Conservation (phyloP, 2,888 invertebrate genomes). For the Mesorhabditis belari region DNA sequence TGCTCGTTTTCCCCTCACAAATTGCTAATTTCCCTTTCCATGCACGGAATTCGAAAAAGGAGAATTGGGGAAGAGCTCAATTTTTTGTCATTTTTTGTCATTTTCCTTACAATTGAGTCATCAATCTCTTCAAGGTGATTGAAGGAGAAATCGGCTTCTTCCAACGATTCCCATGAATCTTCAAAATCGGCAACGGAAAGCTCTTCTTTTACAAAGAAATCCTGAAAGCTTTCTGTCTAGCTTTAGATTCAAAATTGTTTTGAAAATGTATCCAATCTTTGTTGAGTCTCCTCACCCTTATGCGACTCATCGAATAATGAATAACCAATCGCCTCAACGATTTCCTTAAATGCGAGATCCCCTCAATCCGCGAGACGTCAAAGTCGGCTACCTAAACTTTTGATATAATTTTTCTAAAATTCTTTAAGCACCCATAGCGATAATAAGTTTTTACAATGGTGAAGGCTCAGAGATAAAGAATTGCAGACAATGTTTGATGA, state of each 20-base stretch:
- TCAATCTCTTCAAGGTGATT: constrained; percentile 74
- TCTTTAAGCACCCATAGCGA: constrained; percentile 59
- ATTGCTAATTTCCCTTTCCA: too few relatives aligned
- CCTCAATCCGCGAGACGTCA: constrained; percentile 50
- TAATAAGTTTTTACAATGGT: constrained; percentile 73
- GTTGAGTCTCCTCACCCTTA: constrained; percentile 10
- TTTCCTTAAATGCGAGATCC: constrained; percentile 59
- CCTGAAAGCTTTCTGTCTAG: constrained; percentile 61
- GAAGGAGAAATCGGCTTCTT: constrained; percentile 69
- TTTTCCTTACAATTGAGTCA: constrained; percentile 67
- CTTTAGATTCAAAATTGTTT: too few relatives aligned
- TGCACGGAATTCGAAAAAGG: too few relatives aligned
- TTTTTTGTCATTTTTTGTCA: too few relatives aligned
- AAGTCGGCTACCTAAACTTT: constrained; percentile 52
- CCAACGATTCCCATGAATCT: constrained; percentile 56
- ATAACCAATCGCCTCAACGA: constrained; percentile 66
- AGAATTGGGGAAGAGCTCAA: too few relatives aligned
- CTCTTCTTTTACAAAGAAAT: constrained; percentile 69
- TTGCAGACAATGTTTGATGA: constrained; percentile 79
- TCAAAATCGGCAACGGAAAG: constrained; percentile 52
- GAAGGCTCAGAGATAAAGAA: constrained; percentile 71
- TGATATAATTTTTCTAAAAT: not conserved
- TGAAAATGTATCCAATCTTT: not conserved
- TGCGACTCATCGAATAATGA: constrained; percentile 63
- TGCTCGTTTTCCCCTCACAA: too few relatives aligned